Evolutionary conservation across 1,140 invertebrate genomes (phyloP), one percentile per base, ranked within the genome.

Genomic region (Cydia pomonella): DNA sequence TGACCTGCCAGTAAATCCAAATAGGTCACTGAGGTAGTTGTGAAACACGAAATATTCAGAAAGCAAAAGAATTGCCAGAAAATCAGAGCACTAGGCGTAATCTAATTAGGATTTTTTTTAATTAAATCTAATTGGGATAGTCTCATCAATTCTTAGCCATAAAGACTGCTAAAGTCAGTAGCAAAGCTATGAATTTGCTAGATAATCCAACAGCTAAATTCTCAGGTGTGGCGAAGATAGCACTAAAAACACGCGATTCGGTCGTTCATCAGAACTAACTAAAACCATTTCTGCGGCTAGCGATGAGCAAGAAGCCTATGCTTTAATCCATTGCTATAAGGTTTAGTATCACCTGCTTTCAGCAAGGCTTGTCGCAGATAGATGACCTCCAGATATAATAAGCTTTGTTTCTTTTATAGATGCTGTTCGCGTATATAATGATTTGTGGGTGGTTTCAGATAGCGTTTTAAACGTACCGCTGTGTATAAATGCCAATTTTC

Each of bases 351-450:
- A 38, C 29, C 64, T 12, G 27, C 6, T 50, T 41, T 33, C n/a
- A 18, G 7, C 63, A 29, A 33, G 27, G n/a, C 64, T 33, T 69
- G 64, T 69, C 64, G 64, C 64, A 33, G 33, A 29, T 69, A 33
- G 64, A 29, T 69, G 64, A 69, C 29, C 64, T 69, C 64, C 64
- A 69, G 64, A 69, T 69, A 69, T 69, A 69, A 69, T 69, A 69
- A 69, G 64, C 64, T 69, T 69, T 69, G 64, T 69, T 69, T 69
- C 64, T 38, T 66, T 69, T 69, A 69, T 69, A 41, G 64, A 69
- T 41, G 64, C 64, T 69, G 33, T 41, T 69, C 64, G n/a, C 64
- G 33, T 69, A 29, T 69, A 69, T n/a, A 69, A 69, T 69, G 29
- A 69, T 69, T 69, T 69, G 29, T 69, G 64, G 64, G 29, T 18